A percentile compares a stretch with the other conserved stretches of the same genome.
Conservation (phyloP, 2,888 invertebrate species). For the Drosophila leonis region DNA sequence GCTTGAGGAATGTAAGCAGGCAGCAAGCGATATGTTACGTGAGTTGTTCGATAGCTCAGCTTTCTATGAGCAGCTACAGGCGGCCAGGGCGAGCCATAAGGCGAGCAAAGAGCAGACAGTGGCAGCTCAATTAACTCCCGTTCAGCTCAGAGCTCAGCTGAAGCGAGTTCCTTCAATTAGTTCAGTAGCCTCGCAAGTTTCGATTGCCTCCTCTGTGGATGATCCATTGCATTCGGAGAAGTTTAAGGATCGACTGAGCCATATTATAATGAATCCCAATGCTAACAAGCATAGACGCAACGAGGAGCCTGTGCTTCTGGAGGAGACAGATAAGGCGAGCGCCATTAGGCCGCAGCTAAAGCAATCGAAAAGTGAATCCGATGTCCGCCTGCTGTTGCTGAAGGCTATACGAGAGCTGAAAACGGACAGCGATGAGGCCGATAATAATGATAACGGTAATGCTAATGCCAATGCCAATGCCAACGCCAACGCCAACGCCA, state of each 20-base stretch:
- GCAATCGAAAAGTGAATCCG: constrained; percentile 83
- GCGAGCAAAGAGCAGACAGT: neutral
- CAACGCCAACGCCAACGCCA: constrained; percentile 1
- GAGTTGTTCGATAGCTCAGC: constrained; percentile 72
- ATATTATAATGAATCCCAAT: constrained; percentile 64
- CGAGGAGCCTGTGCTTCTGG: constrained; percentile 19
- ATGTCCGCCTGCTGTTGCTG: constrained; percentile 70
- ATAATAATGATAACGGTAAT: constrained; percentile 12
- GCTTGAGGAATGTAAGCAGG: constrained; percentile 55
- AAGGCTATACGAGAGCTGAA: constrained; percentile 71
- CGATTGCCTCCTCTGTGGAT: constrained; percentile 62
- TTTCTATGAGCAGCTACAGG: constrained; percentile 62
- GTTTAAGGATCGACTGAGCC: constrained; percentile 78
- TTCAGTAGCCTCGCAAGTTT: constrained; percentile 48
- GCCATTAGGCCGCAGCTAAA: constrained; percentile 62
- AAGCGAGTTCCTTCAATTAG: constrained; percentile 34
- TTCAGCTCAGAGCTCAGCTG: constrained; percentile 8
- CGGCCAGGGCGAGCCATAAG: constrained; percentile 8
- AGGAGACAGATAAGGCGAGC: constrained; percentile 3
- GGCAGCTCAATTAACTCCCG: neutral
- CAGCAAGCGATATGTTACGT: constrained; percentile 66
- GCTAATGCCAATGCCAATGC: constrained; percentile 4
- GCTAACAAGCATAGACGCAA: constrained; percentile 31
- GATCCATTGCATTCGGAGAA: constrained; percentile 80
- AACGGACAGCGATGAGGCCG: constrained; percentile 52